Conservation (phyloP, 2,888 invertebrate genomes). For the Limnephilus rhombicus region DNA sequence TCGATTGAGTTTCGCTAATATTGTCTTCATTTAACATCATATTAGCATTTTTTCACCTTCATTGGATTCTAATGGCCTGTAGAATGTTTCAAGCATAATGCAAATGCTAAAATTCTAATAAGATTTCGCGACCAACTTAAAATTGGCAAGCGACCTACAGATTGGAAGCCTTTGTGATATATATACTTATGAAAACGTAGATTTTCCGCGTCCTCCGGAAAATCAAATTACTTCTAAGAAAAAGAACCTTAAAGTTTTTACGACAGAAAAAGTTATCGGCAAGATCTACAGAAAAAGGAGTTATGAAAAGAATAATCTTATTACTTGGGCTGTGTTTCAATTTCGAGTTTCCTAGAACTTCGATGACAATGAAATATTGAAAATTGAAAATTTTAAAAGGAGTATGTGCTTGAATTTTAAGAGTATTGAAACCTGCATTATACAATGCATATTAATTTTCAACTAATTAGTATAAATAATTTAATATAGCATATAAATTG, state of each 20-base stretch:
- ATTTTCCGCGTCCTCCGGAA: neutral
- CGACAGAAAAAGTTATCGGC: neutral
- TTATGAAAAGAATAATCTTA: neutral
- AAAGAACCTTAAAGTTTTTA: neutral
- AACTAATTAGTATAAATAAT: neutral
- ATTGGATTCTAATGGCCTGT: no score
- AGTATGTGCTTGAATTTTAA: no score
- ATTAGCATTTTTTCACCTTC: no score
- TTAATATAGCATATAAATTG: neutral
- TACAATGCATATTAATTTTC: neutral
- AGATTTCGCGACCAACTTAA: neutral
- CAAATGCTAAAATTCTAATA: neutral
- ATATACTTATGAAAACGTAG: neutral
- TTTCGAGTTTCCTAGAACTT: neutral
- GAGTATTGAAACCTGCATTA: neutral
- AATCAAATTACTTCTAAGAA: conserved; percentile 1
- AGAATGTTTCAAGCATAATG: no score
- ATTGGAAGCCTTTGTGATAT: neutral
- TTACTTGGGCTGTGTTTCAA: neutral
- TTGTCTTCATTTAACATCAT: no score
- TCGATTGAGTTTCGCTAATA: no score
- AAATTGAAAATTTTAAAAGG: neutral
- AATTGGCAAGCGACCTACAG: neutral
- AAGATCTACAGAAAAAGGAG: neutral
- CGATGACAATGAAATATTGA: neutral